Evolutionary conservation across 1,140 invertebrate genomes (phyloP).

Genomic region (Oscheius sp.): DNA sequence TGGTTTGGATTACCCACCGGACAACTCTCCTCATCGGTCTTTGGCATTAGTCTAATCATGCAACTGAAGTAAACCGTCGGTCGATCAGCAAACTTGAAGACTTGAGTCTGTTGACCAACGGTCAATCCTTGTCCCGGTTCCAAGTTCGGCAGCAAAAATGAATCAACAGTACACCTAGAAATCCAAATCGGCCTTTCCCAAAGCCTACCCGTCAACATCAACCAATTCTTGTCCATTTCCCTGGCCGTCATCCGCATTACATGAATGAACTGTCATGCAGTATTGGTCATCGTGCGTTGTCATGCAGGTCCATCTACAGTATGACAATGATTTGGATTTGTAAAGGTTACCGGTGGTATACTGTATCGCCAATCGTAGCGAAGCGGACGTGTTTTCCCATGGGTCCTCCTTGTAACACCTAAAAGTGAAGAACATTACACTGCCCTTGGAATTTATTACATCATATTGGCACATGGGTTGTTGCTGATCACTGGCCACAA

Average conservation of each 20-base stretch:
- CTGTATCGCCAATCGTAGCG: background rate
- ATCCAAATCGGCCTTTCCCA: too few relatives aligned
- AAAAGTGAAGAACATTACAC: background rate
- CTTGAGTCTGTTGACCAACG: background rate
- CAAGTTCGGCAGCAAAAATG: background rate
- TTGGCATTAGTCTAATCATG: background rate
- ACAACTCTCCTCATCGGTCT: background rate
- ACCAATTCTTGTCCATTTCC: slow-evolving; percentile 53
- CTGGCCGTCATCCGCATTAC: slow-evolving; percentile 53
- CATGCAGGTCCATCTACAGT: slow-evolving; percentile 57
- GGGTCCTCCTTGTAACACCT: background rate
- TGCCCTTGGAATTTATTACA: too few relatives aligned
- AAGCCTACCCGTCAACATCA: slow-evolving; percentile 48
- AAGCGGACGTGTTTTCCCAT: background rate
- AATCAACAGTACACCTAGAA: slow-evolving; percentile 2
- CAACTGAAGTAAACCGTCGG: background rate
- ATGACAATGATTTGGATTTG: background rate
- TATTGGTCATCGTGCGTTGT: slow-evolving; percentile 48
- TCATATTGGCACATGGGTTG: background rate
- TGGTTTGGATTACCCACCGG: background rate
- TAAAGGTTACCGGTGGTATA: background rate
- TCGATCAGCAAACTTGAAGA: slow-evolving; percentile 1
- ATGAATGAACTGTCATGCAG: slow-evolving; percentile 56
- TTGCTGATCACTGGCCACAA: background rate
- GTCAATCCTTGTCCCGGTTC: background rate